Evolutionary conservation across 2,888 invertebrate species (phyloP), one percentile per base, ranked within the genome.

Genomic region (Stenoptilia bipunctidactyla): DNA sequence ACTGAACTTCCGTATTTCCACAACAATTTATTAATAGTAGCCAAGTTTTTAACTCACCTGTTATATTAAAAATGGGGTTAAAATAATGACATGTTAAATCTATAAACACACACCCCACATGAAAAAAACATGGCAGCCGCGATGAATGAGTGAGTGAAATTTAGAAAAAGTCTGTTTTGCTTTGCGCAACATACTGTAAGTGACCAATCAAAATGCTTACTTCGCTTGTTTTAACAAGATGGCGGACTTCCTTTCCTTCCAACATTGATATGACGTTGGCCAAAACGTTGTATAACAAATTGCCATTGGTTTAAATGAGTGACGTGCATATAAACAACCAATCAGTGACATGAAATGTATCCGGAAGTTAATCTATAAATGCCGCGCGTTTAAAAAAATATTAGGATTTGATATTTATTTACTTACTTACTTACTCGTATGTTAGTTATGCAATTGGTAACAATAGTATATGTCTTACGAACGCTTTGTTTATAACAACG

Each of bases 91-190:
- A 82, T 82, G 71, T 63, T 73, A 74, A 60, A 67, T 68, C 65
- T 69, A 70, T 65, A 75, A 68, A 79, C 75, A 77, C 71, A 77
- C 80, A 89, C 88, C 89, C 89, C 89, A 88, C 87, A 87, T 86
- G 86, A 87, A 88, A 87, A 89, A 89, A 90, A 90, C 90, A 91
- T 91, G 91, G 90, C 90, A 89, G 88, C 77, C 80, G 63, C 63
- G 67, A 68, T 62, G 62, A 74, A 66, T 62, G 68, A 61, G 66
- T 61, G 69, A 79, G 72, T 66, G 69, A 69, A 72, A 75, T 68
- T 73, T 64, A 59, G 58, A 66, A 65, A 66, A 60, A 59, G 55
- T 68, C 61, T 67, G 65, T 69, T 40, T 36, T 40, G 20, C 37
- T 79, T 73, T 82, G 79, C 85, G 82, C 80, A 77, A 77, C 76